These are phyloP conservation scores for Hemicordylus capensis DNA, from an alignment of 2,113 vertebrate species.

Conservation along the genomic window DNA sequence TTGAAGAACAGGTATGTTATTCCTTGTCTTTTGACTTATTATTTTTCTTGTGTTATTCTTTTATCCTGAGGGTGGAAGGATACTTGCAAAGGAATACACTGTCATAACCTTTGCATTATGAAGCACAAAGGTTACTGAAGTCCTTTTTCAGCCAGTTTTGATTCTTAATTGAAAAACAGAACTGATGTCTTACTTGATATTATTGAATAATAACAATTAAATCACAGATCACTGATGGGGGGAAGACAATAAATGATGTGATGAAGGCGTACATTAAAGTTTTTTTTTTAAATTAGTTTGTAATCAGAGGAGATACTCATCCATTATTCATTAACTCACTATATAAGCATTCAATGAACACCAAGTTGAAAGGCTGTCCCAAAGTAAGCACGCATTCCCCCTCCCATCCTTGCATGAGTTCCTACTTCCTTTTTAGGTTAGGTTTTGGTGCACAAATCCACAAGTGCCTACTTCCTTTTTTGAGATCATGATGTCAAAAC, in stretches of 20 bases:
- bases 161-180: background rate
- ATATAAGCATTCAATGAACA: background rate
- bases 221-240: background rate
- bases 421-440: no score
- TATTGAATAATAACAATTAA: background rate
- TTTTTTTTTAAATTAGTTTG: background rate
- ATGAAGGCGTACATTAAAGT: background rate
- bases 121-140: slow-evolving; percentile 1
- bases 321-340: background rate
- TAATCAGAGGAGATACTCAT: background rate
- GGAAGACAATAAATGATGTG: background rate
- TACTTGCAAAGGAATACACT: slow-evolving; percentile 9
- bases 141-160: background rate
- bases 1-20: background rate
- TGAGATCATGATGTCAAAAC: no score
- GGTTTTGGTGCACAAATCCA: no score
- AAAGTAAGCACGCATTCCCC: no score
- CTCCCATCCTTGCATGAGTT: no score
- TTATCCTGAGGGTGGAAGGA: rapidly evolving
- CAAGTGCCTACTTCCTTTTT: no score
- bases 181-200: background rate
- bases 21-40: background rate
- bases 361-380: background rate
- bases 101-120: background rate
- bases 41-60: slow-evolving; percentile 11